Base-by-base conservation (phyloP, 2,113 vertebrate species). In the Regulus satrapa region DNA sequence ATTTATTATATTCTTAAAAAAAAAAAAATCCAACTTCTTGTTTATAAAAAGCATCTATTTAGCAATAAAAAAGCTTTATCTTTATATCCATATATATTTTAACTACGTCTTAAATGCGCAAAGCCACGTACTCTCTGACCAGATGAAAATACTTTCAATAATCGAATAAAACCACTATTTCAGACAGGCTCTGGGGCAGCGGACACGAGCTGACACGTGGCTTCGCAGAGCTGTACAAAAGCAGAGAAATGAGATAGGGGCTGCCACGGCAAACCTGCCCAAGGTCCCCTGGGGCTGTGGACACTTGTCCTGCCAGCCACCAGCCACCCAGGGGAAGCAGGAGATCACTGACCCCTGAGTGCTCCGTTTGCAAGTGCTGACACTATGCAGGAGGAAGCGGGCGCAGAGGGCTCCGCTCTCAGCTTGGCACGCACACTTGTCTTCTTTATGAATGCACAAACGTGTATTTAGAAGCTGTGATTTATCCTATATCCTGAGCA, bases 41-140 rank as follows among this genome's bases (percentile, higher is more conserved):
- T 97, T 94, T 87, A 75, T 94, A 97, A 96, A 95, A 95, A 96
- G 68, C 56, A 92, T 88, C 9, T 92, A 79, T 94, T 97, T 95
- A 95, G 89, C 29, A 92, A 43, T 26, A 58, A 94, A 82, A 85
- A 84, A 75, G 28, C 67, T 90, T 87, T 87, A 68, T 58, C 67
- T 43, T 85, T 58, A 40, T 23, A 75, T n/a, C 43, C 26, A n/a
- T 54, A 78, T 21, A 23, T 62, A 75, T 80, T 74, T 92, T 56
- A 34, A 62, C 71, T 89, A 31, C 5, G 14, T 21, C 76, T 63
- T 62, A 49, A 67, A 43, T 10, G 52, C 0, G 0, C 79, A 86
- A 66, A 84, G 49, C 64, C 77, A 34, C 31, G 25, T 28, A 13
- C 28, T 28, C 32, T 56, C 48, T 32, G 58, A 54, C 32, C 61